phyloP scores from a whole-genome alignment of 2,888 invertebrate genomes.

The Cephus runcator region DNA sequence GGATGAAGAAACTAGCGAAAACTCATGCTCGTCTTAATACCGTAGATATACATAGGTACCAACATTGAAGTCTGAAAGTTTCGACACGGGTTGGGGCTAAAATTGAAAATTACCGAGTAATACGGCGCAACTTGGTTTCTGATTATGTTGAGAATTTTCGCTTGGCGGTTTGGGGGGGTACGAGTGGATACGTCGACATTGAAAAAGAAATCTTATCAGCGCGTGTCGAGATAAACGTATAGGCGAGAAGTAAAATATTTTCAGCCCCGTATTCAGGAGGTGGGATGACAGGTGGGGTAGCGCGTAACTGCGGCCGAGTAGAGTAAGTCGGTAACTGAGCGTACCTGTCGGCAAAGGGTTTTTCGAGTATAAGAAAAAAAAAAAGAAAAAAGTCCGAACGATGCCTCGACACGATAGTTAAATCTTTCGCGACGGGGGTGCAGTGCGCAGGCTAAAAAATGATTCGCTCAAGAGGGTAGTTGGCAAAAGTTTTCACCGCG shows the following conservation, averaged over 20 bases:
- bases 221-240: background rate
- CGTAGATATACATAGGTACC: background rate
- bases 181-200: too few relatives aligned
- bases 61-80: background rate
- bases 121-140: background rate
- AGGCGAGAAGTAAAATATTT: background rate
- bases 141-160: background rate
- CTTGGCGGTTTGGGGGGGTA: too few relatives aligned
- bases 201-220: background rate
- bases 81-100: background rate
- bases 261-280: background rate
- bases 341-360: background rate
- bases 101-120: background rate
- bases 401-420: background rate
- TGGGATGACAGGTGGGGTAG: background rate
- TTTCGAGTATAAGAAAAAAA: background rate
- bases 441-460: background rate
- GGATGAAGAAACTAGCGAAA: background rate
- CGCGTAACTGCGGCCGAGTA: background rate
- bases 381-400: background rate
- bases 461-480: background rate
- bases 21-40: background rate
- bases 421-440: background rate
- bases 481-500: background rate
- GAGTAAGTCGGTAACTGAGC: background rate